phyloP scores from a whole-genome alignment of 1,140 invertebrate genomes.

The Hetaerina americana region DNA sequence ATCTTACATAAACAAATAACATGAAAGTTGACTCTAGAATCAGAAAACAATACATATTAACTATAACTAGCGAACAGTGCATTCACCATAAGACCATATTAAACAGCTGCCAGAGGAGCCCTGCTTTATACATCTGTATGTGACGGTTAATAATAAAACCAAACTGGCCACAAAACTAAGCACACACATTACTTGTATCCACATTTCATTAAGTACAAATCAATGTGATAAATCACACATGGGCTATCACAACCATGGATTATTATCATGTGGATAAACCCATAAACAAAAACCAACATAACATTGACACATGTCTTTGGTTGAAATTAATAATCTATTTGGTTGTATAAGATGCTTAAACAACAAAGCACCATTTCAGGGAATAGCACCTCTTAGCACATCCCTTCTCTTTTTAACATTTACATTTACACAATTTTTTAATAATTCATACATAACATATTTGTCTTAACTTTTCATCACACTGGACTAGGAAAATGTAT shows the following conservation, averaged over 20 bases:
- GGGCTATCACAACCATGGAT: neutral
- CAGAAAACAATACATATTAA: neutral
- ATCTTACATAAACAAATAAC: neutral
- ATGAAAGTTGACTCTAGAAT: neutral
- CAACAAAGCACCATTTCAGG: neutral
- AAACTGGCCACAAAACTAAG: neutral
- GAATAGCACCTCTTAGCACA: neutral
- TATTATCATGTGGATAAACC: neutral
- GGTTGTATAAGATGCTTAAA: neutral
- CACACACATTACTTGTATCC: neutral
- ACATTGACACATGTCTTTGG: neutral
- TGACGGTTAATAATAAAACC: neutral
- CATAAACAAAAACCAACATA: neutral
- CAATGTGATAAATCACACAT: neutral
- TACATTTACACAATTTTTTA: neutral
- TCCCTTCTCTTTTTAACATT: neutral
- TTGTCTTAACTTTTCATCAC: neutral
- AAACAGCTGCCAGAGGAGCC: neutral
- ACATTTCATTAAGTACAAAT: neutral
- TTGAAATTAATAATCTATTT: neutral
- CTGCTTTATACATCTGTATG: neutral
- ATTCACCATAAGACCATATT: neutral
- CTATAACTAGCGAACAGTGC: neutral
- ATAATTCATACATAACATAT: neutral
- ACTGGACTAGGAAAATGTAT: neutral